Evolutionary conservation across 2,797 vertebrate genomes (phyloP), one percentile per base, ranked within the genome.

Genomic region (Notoglanidium macrostoma): DNA sequence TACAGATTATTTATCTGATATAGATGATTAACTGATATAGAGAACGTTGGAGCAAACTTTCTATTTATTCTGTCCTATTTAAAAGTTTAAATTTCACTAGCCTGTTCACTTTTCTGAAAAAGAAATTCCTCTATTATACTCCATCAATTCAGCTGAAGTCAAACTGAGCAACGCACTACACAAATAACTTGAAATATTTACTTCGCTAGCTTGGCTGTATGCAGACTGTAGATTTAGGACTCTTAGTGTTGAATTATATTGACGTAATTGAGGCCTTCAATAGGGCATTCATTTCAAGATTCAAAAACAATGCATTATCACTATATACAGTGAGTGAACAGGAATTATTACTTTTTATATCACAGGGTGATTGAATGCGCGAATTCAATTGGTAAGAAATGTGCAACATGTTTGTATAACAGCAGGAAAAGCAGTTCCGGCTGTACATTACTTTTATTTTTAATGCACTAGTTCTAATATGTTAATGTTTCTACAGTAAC

Each of bases 161-260:
- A 29, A 65, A 82, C 57, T 29, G 59, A 65, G 40, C 40, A 49
- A 63, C 49, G 40, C 57, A 49, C 23, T 46, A 81, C 57, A 65
- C 40, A 29, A n/a, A 63, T 15, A 26, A 61, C 1, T 80, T 12
- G 12, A 76, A 17, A 12, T 17, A 19, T 32, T 77, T 21, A 26
- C 32, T 40, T 59, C 6, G 0, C 9, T 5, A 26, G 55, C 19
- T 79, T 59, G 32, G 19, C 23, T 63, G 40, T 26, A 44, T 17
- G 21, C 14, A 44, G 78, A 63, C 55, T 63, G 44, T 26, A 61
- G 57, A 26, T 46, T 63, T 46, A 15, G 40, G 35, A 21, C 57
- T 63, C 21, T 81, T 81, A 81, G 6, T 63, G 78, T n/a, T 81
- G 35, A 63, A 63, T 81, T 63, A 63, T 63, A 63, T 1, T n/a